Conservation (phyloP, 2,113 vertebrate species). For the Gambusia affinis region DNA sequence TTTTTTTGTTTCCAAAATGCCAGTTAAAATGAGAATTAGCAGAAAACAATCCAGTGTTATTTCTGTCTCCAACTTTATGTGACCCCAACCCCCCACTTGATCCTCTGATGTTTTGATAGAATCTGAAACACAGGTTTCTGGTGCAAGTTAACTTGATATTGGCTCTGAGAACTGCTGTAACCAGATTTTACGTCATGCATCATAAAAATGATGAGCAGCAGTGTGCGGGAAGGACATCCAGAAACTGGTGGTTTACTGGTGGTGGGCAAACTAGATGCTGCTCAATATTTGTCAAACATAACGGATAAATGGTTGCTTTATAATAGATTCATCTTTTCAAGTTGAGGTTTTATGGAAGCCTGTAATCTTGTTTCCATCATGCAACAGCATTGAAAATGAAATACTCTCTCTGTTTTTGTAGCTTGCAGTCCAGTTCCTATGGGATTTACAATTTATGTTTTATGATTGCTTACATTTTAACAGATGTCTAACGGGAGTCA, state of each 20-base stretch:
- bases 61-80: neutral
- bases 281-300: constrained; percentile 1
- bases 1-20: neutral
- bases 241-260: constrained; percentile 11
- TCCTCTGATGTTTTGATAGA: constrained; percentile 25
- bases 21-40: too few species aligned
- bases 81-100: neutral
- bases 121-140: constrained; percentile 35
- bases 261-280: neutral
- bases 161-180: constrained; percentile 29
- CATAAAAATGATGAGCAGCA: constrained; percentile 59
- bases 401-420: constrained; percentile 8
- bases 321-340: neutral
- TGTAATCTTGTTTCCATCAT: neutral
- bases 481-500: constrained; percentile 29
- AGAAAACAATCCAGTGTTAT: neutral
- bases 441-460: constrained; percentile 30
- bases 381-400: neutral
- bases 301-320: constrained; percentile 5
- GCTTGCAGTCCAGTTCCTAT: constrained; percentile 4
- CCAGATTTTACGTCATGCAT: constrained; percentile 37
- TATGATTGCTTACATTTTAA: constrained; percentile 33
- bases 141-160: constrained; percentile 57
- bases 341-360: neutral
- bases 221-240: constrained; percentile 13